Conservation (phyloP, 1,140 invertebrate species). For the Drosophila pandora region DNA sequence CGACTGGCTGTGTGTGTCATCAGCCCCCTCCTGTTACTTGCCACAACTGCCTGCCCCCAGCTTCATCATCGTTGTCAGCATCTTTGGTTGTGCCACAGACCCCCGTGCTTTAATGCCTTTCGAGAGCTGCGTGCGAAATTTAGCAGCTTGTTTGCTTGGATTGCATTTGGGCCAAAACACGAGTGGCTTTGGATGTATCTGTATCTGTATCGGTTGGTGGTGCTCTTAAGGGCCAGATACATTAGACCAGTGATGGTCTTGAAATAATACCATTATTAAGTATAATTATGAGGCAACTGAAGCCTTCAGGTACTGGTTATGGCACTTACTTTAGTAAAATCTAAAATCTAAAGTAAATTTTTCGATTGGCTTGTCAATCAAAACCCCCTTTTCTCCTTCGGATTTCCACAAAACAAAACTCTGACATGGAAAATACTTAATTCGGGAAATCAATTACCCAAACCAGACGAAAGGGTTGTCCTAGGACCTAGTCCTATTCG, state of each 20-base stretch:
- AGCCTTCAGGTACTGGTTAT: too few relatives aligned
- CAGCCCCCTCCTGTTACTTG: conserved; percentile 19
- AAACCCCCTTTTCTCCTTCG: conserved; percentile 8
- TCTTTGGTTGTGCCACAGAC: conserved; percentile 25
- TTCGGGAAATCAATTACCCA: conserved; percentile 54
- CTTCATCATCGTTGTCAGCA: conserved; percentile 34
- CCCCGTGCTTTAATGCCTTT: conserved; percentile 64
- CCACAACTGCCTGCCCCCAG: conserved; percentile 1
- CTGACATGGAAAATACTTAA: conserved; percentile 29
- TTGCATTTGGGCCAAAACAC: conserved; percentile 42
- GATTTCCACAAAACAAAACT: conserved; percentile 24
- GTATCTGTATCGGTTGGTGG: conserved; percentile 25
- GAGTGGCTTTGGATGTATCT: conserved; percentile 29
- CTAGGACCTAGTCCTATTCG: conserved; percentile 3
- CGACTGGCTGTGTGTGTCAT: conserved; percentile 27
- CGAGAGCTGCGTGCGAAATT: conserved; percentile 74
- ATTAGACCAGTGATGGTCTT: neutral
- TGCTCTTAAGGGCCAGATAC: conserved; percentile 33
- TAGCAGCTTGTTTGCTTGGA: conserved; percentile 71
- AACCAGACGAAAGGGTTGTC: conserved; percentile 12
- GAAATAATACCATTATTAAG: neutral
- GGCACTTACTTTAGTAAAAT: too few relatives aligned
- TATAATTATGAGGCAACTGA: too few relatives aligned
- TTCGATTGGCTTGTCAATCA: conserved; percentile 10
- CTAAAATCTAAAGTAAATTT: neutral